A percentile compares a stretch with the other conserved stretches of the same genome.
phyloP scores from a whole-genome alignment of 2,113 vertebrate species.

The Hypanus sabinus region DNA sequence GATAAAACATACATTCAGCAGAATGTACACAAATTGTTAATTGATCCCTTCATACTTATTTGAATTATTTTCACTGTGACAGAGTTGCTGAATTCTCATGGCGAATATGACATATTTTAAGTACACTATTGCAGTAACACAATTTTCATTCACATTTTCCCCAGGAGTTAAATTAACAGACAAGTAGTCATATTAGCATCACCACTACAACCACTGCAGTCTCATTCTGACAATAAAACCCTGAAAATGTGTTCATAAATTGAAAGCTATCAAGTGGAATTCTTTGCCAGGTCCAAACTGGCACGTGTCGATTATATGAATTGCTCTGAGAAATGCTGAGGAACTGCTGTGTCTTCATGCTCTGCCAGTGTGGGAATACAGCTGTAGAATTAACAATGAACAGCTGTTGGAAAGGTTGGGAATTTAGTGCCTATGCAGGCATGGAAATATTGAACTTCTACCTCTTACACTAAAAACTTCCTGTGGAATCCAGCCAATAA shows the following conservation, averaged over 20 bases:
- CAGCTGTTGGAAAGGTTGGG: too few species aligned
- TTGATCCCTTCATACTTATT: not conserved
- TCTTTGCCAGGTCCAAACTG: too few species aligned
- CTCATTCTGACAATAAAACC: not conserved
- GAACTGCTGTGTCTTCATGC: too few species aligned
- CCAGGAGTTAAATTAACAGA: slow-evolving; percentile 13
- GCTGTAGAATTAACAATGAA: too few species aligned
- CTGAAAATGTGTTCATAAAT: not conserved
- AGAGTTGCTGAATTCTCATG: not conserved
- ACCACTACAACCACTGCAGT: not conserved
- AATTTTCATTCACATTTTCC: not conserved
- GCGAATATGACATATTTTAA: not conserved
- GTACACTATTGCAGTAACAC: not conserved
- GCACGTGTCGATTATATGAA: too few species aligned
- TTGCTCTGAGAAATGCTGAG: too few species aligned
- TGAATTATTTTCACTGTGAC: not conserved
- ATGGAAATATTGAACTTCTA: not conserved
- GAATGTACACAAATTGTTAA: not conserved
- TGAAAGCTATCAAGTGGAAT: not conserved
- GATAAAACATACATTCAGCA: not conserved
- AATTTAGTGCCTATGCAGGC: too few species aligned
- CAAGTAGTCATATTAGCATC: not conserved
- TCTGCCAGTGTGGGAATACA: too few species aligned
- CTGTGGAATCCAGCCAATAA: too few species aligned
- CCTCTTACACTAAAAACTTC: too few species aligned